These are phyloP conservation scores for Lamellibrachia satsuma DNA, from an alignment of 2,888 invertebrate species.

Conservation along the genomic window DNA sequence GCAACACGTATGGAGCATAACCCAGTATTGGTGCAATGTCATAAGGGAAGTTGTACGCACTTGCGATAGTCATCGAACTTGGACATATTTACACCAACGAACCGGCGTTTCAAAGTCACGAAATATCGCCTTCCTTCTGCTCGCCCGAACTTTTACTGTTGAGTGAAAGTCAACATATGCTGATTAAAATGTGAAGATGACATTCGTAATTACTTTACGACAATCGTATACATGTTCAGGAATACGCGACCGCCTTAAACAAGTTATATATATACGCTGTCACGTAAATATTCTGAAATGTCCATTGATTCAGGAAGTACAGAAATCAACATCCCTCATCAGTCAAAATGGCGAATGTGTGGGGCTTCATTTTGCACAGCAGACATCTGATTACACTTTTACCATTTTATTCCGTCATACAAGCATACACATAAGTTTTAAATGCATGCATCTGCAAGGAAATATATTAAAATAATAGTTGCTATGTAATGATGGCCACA, in stretches of 20 bases:
- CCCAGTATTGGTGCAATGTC: not conserved
- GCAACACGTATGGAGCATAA: not conserved
- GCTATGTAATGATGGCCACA: not conserved
- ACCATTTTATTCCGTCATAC: not conserved
- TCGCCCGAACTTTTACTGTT: not conserved
- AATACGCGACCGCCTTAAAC: not conserved
- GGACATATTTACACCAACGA: not conserved
- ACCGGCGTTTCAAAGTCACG: conserved; percentile 12
- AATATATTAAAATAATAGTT: not conserved
- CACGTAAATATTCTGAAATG: conserved; percentile 13
- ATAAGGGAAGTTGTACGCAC: not conserved
- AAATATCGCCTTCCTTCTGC: conserved; percentile 8
- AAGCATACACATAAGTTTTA: not conserved
- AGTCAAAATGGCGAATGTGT: conserved; percentile 13
- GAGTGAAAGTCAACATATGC: not conserved
- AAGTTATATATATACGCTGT: not conserved
- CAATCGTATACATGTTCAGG: not conserved
- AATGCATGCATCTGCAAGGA: not conserved
- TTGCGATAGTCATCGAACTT: not conserved
- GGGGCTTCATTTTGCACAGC: conserved; percentile 17
- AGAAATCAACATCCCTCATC: not conserved
- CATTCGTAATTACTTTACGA: not conserved
- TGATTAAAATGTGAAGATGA: not conserved
- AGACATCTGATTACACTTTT: not conserved
- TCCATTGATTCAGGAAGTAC: not conserved